Base-by-base conservation (phyloP, 1,140 invertebrate species). In the Oncopodura yosiiana region DNA sequence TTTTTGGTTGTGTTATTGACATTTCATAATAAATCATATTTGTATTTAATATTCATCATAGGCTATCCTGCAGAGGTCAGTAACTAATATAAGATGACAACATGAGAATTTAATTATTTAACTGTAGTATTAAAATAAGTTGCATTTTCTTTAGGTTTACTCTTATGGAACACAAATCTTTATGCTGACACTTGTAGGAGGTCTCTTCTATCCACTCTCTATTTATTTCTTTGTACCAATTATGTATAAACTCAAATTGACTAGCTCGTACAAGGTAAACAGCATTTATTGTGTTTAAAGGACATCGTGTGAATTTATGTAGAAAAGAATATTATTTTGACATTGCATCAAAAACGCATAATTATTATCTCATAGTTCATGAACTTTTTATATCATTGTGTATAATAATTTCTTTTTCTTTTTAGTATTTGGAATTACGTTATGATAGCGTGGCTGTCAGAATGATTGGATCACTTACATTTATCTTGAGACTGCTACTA, bases 391-490 rank as follows among this genome's bases (percentile, higher is more conserved):
- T 21, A 39, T 26, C n/a, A n/a, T n/a, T n/a, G n/a, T n/a, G n/a
- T n/a, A n/a, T n/a, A n/a, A n/a, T n/a, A n/a, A n/a, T n/a, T n/a
- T n/a, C n/a, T n/a, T 38, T 23, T 18, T 38, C 19, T 45, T 27
- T 43, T 29, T n/a, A 61, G 58, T 62, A 62, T 44, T 41, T 62
- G n/a, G 57, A 62, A 38, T n/a, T 42, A 9, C 12, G 61, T 32
- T 62, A 37, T 24, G 48, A 62, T 29, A 56, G 53, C 0, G 14
- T 42, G 2, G 23, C 18, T 0, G 39, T 61, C 9, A 36, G 59
- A 18, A 24, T 42, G 24, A n/a, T 60, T 11, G 49, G 32, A 2
- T 55, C 61, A 8, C 24, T 49, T 5, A 57, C 37, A 18, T 62
- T 60, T 27, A 60, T 62, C 6, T 3, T 56, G 6, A 32, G 56